Conservation (phyloP, 2,797 vertebrate species). For the Intellagama lesueurii region DNA sequence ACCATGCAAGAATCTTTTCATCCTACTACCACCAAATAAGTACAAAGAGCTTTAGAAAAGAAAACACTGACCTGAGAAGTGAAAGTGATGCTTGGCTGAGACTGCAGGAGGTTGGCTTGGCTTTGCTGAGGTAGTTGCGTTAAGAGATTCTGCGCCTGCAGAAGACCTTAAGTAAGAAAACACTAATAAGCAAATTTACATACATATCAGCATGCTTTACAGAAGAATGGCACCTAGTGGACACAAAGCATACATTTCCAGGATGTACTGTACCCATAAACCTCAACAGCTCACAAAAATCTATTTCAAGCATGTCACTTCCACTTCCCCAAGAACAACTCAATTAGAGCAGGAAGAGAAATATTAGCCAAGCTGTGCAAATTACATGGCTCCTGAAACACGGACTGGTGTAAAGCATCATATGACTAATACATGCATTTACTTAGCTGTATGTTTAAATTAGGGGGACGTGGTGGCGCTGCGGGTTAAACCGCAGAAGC, state of each 20-base stretch:
- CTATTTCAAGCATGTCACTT: neutral
- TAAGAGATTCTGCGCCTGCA: conserved; percentile 97
- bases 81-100: conserved; percentile 98
- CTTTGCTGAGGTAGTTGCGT: conserved; percentile 99
- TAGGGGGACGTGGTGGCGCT: no score
- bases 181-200: neutral
- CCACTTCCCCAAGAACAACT: neutral
- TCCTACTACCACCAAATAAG: conserved; percentile 1
- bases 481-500: no score
- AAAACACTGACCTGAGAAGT: conserved; percentile 90
- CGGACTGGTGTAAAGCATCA: neutral
- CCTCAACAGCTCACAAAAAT: neutral
- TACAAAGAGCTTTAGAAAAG: conserved; percentile 30
- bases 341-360: neutral
- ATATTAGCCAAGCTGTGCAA: neutral
- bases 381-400: neutral
- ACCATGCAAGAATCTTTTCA: neutral
- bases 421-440: neutral
- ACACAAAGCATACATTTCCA: neutral
- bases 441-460: neutral
- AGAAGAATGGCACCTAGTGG: neutral
- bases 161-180: conserved; percentile 84
- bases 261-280: neutral
- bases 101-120: conserved; percentile 99
- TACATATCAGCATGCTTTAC: conserved; percentile 3